Conservation (phyloP, 2,113 vertebrate genomes). For the Aplodontia rufa region DNA sequence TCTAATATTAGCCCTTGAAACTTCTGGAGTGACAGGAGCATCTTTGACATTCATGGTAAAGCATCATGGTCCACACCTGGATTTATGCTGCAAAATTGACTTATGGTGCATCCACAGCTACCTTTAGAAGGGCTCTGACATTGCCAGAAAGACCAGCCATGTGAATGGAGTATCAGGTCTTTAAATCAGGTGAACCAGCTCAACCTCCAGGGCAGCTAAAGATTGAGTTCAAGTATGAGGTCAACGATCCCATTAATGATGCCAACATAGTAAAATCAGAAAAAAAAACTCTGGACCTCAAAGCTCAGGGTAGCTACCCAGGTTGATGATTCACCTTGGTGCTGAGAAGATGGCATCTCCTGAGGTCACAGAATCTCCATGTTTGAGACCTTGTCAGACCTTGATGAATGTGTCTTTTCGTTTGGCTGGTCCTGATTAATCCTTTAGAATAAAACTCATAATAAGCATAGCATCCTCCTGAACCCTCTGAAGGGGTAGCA, state of each 20-base stretch:
- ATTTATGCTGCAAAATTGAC: not conserved
- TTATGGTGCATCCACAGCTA: not conserved
- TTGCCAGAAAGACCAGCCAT: not conserved
- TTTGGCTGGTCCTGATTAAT: not conserved
- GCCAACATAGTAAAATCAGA: not conserved
- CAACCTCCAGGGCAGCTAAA: not conserved
- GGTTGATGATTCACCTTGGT: not conserved
- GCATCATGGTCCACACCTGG: not conserved
- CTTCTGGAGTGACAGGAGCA: not conserved
- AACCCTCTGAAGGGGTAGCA: not conserved
- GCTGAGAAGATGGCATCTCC: not conserved
- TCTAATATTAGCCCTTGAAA: not conserved
- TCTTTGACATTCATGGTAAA: not conserved
- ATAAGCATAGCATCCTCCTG: not conserved
- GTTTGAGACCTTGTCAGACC: not conserved
- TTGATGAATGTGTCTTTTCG: not conserved
- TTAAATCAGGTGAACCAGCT: not conserved
- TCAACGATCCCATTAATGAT: not conserved
- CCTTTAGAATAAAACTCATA: not conserved
- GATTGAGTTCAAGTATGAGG: not conserved
- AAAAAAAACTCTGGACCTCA: not conserved
- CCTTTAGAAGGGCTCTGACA: not conserved
- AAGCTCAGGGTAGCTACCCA: not conserved
- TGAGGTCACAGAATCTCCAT: not conserved
- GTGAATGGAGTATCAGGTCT: not conserved